Conservation (phyloP, 2,113 vertebrate genomes). For the Delphinapterus leucas region DNA sequence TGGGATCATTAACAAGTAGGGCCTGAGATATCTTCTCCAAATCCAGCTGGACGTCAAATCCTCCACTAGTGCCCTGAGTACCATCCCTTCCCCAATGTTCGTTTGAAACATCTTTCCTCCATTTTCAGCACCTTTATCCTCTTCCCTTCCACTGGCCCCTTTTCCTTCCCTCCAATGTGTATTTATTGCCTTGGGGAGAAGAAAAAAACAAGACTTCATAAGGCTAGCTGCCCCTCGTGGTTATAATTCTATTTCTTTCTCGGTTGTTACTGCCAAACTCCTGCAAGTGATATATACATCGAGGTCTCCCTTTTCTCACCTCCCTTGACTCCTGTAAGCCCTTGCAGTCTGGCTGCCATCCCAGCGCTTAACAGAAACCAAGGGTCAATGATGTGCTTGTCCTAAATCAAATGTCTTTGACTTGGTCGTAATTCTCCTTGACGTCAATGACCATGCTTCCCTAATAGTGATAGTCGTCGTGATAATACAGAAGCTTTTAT, state of each 20-base stretch:
- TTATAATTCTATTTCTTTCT: neutral
- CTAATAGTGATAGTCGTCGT: neutral
- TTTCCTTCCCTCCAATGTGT: neutral
- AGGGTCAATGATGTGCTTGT: neutral
- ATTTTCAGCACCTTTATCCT: neutral
- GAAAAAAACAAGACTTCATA: neutral
- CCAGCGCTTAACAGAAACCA: neutral
- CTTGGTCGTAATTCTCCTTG: neutral
- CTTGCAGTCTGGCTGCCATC: neutral
- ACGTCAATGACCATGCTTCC: neutral
- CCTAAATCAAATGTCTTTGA: conserved; percentile 18
- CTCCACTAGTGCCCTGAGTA: neutral
- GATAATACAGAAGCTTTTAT: neutral
- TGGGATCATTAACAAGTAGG: neutral
- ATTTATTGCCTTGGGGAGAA: neutral
- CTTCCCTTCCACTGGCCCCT: neutral
- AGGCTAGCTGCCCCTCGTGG: neutral
- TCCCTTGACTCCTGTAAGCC: neutral
- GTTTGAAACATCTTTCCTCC: neutral
- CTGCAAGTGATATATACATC: neutral
- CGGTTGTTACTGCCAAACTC: neutral
- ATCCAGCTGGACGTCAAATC: neutral
- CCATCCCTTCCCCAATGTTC: neutral
- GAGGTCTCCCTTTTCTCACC: neutral
- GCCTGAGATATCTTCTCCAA: neutral